These are phyloP conservation scores for Brachypteracias leptosomus DNA, from an alignment of 2,113 vertebrate species.

Conservation along the genomic window DNA sequence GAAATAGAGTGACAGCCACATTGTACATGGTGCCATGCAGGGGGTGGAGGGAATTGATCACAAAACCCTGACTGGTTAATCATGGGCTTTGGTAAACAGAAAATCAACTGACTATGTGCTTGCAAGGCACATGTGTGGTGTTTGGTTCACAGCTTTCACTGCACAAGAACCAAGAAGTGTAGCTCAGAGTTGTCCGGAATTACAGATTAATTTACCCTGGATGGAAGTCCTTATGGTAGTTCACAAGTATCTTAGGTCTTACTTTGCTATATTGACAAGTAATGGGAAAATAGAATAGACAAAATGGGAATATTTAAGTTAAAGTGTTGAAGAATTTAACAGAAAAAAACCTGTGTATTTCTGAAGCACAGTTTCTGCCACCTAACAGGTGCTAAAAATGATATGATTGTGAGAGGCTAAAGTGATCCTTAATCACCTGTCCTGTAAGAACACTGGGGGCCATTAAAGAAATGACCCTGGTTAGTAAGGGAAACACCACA, in stretches of 20 bases:
- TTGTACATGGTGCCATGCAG: rapidly evolving
- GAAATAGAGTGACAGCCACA: rapidly evolving
- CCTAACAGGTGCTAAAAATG: not conserved
- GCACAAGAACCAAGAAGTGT: not conserved
- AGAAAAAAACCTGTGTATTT: not conserved
- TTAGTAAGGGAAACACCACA: not conserved
- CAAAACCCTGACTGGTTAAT: not conserved
- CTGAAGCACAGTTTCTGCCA: not conserved
- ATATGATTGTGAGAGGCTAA: not conserved
- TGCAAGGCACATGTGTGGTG: rapidly evolving
- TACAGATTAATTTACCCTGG: not conserved
- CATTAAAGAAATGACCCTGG: not conserved
- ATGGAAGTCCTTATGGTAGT: not conserved
- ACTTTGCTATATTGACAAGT: not conserved
- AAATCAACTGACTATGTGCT: not conserved
- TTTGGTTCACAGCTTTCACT: not conserved
- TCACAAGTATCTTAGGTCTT: not conserved
- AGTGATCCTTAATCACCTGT: not conserved
- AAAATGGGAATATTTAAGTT: not conserved
- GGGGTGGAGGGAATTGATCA: not conserved
- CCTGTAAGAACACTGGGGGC: not conserved
- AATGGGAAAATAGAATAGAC: not conserved
- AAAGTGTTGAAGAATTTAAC: not conserved
- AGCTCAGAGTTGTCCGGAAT: not conserved
- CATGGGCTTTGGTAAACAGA: not conserved